Conservation (phyloP, 1,140 invertebrate species). For the Euura lappo region DNA sequence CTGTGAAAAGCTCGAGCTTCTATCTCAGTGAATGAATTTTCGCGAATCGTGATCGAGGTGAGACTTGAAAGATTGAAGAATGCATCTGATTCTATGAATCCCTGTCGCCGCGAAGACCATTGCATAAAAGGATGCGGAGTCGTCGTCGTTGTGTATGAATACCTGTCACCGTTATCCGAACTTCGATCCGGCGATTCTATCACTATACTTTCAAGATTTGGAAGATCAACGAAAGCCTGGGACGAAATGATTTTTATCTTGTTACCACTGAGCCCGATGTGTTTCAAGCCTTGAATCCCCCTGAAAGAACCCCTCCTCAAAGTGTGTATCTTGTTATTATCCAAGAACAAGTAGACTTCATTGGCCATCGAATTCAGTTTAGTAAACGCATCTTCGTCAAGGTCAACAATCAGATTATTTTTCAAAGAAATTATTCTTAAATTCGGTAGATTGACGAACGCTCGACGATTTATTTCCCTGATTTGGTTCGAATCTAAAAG, state of each 20-base stretch:
- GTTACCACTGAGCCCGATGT: neutral
- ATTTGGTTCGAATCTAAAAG: neutral
- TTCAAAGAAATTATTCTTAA: neutral
- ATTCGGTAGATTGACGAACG: neutral
- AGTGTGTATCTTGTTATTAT: neutral
- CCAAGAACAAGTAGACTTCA: neutral
- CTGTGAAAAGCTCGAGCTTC: neutral
- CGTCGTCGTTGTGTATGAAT: no score
- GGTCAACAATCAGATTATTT: neutral
- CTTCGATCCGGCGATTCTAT: neutral
- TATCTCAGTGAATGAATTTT: neutral
- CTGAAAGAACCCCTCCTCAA: neutral
- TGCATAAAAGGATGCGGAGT: no score
- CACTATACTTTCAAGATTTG: neutral
- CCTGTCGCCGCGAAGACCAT: neutral
- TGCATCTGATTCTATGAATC: neutral
- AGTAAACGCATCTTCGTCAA: neutral
- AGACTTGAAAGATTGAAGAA: neutral
- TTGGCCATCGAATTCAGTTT: neutral
- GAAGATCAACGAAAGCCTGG: slow-evolving; percentile 1
- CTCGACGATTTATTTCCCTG: neutral
- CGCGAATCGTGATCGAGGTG: neutral
- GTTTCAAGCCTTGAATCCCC: neutral
- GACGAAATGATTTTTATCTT: neutral
- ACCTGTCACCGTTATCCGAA: no score